A percentile compares a stretch with the other conserved stretches of the same genome.
Conservation (phyloP, 64 coral and sea anemone genomes). For the Pocillopora verrucosa region DNA sequence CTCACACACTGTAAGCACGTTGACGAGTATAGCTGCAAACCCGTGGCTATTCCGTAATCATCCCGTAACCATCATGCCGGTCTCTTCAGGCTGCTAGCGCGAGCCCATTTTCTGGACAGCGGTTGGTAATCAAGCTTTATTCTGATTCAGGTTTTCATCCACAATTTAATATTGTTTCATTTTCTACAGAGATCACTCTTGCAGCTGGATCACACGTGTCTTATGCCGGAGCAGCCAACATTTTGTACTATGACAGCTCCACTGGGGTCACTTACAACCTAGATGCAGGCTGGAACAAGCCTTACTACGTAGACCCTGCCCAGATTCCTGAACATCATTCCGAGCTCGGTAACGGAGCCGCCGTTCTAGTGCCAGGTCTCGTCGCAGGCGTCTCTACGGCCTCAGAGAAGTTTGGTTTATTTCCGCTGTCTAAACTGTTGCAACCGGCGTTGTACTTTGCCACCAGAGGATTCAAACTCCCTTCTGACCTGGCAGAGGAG, state of each 20-base stretch:
- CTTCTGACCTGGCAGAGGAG: conserved; percentile 65
- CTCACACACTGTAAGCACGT: too few relatives aligned
- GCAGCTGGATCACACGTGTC: conserved; percentile 70
- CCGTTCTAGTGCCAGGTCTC: conserved; percentile 84
- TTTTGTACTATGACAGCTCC: conserved; percentile 80
- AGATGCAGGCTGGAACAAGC: conserved; percentile 85
- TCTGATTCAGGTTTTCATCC: background rate
- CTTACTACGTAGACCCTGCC: conserved; percentile 47
- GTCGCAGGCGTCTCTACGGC: conserved; percentile 72
- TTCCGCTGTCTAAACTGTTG: conserved; percentile 72
- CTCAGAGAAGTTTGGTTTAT: conserved; percentile 54
- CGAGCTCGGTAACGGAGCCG: conserved; percentile 60
- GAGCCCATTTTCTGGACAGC: too few relatives aligned
- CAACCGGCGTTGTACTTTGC: conserved; percentile 90
- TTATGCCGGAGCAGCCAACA: conserved; percentile 73
- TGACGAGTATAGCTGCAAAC: too few relatives aligned
- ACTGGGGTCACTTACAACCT: conserved; percentile 67
- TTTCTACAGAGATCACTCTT: conserved; percentile 71
- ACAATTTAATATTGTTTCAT: background rate
- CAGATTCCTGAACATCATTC: conserved; percentile 60
- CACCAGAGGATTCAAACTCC: conserved; percentile 72
- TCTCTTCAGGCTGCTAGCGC: too few relatives aligned
- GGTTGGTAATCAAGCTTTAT: background rate
- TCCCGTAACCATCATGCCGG: too few relatives aligned
- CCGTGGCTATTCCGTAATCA: too few relatives aligned